A percentile compares a stretch with the other conserved stretches of the same genome.
Evolutionary conservation across 2,113 vertebrate species (phyloP).

Genomic region (Ceyx melanurus): DNA sequence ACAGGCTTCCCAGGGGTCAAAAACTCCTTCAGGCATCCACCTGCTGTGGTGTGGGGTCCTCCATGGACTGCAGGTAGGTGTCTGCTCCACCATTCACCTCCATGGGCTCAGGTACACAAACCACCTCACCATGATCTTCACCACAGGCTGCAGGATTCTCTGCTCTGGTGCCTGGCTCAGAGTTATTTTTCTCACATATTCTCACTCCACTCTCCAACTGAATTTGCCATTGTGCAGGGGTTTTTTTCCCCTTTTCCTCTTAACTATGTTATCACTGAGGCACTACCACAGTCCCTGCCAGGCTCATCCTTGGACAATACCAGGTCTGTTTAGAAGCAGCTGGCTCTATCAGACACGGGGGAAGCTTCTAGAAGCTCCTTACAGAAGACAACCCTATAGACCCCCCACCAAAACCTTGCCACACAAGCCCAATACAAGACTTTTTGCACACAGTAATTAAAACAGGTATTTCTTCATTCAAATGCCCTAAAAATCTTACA

Average conservation of each 20-base stretch:
- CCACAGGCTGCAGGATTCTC: neutral
- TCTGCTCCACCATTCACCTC: neutral
- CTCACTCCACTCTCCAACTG: neutral
- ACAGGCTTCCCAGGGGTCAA: neutral
- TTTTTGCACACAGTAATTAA: neutral
- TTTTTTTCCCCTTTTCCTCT: neutral
- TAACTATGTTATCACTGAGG: neutral
- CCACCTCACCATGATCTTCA: neutral
- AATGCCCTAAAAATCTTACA: neutral
- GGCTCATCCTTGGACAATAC: neutral
- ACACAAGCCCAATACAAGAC: neutral
- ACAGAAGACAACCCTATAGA: neutral
- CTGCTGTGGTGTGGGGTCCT: too few relatives aligned
- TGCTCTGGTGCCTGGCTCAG: neutral
- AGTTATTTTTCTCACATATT: neutral
- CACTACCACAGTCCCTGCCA: too few relatives aligned
- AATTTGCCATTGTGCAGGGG: neutral
- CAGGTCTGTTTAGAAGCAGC: neutral
- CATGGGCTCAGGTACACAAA: neutral
- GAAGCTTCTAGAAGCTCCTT: neutral
- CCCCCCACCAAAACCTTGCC: neutral
- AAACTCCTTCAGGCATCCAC: neutral
- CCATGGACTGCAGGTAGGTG: neutral
- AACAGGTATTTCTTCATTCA: neutral
- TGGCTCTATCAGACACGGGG: rapidly evolving